Percentiles rank a stretch among this genome's conserved stretches.
phyloP scores from a whole-genome alignment of 2,888 invertebrate genomes.

The Tubiluchus corallicola region DNA sequence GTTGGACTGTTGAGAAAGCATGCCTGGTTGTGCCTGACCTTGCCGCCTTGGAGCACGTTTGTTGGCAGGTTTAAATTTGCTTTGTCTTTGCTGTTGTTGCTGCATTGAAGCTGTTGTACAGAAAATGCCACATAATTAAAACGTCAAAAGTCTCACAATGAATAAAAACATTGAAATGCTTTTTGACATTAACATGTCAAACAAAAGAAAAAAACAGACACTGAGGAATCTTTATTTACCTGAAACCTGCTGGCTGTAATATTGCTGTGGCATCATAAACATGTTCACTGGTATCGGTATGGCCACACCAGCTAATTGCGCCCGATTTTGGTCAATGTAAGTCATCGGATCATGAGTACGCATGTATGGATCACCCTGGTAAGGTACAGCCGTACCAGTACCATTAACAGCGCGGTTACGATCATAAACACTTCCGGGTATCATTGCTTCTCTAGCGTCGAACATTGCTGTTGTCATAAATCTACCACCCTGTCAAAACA shows the following conservation, averaged over 20 bases:
- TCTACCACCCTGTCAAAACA: slow-evolving; percentile 46
- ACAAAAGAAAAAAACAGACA: no score
- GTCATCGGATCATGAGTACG: slow-evolving; percentile 68
- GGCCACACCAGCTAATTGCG: slow-evolving; percentile 29
- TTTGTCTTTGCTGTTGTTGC: no score
- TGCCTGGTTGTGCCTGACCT: not conserved
- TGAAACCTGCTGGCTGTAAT: slow-evolving; percentile 47
- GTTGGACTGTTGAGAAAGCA: slow-evolving; percentile 1
- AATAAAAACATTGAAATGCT: no score
- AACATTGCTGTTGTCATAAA: slow-evolving; percentile 96
- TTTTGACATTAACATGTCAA: no score
- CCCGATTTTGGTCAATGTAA: slow-evolving; percentile 64
- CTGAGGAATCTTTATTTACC: not conserved
- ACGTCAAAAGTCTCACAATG: no score
- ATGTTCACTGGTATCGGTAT: slow-evolving; percentile 83
- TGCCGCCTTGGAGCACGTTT: no score
- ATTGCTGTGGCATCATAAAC: slow-evolving; percentile 63
- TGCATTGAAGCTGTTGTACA: no score
- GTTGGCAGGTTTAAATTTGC: no score
- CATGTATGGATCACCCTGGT: slow-evolving; percentile 31
- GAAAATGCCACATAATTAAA: no score
- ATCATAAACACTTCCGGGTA: slow-evolving; percentile 82
- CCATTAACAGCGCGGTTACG: slow-evolving; percentile 28
- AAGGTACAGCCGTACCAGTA: not conserved
- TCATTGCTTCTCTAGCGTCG: slow-evolving; percentile 83